These are phyloP conservation scores for Amphiprion percula DNA, from an alignment of 2,113 vertebrate species.

Conservation along the genomic window DNA sequence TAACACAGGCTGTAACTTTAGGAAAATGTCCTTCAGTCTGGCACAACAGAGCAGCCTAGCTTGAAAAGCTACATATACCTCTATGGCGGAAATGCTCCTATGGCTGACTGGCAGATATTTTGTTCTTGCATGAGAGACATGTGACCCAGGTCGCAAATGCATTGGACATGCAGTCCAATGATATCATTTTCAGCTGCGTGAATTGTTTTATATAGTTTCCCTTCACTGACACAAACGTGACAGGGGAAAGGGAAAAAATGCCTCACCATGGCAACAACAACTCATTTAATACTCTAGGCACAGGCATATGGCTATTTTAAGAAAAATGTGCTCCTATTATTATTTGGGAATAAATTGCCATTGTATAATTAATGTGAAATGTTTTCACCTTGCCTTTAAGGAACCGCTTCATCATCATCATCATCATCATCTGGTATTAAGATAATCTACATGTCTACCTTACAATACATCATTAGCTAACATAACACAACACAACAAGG, in stretches of 20 bases:
- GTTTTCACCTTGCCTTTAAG: slow-evolving; percentile 3
- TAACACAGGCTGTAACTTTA: slow-evolving; percentile 51
- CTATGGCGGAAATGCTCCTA: neutral
- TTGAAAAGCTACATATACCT: slow-evolving; percentile 27
- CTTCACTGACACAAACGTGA: slow-evolving; percentile 23
- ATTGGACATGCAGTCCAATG: slow-evolving; percentile 6
- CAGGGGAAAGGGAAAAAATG: slow-evolving; percentile 23
- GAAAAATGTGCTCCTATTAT: slow-evolving; percentile 27
- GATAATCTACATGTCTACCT: slow-evolving; percentile 19
- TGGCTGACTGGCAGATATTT: slow-evolving; percentile 32
- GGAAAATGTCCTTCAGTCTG: slow-evolving; percentile 42
- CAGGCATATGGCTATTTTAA: slow-evolving; percentile 56
- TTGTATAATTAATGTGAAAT: neutral
- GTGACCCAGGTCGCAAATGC: slow-evolving; percentile 4
- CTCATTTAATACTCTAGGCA: slow-evolving; percentile 30
- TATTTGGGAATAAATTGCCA: neutral
- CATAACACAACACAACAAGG: neutral
- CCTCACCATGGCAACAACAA: slow-evolving; percentile 70
- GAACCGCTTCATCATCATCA: neutral
- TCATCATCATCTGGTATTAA: neutral
- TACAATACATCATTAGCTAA: neutral
- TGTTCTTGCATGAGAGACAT: slow-evolving; percentile 26
- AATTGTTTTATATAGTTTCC: slow-evolving; percentile 30
- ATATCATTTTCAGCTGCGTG: slow-evolving; percentile 37
- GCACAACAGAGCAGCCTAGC: slow-evolving; percentile 23